Evolutionary conservation across 1,140 invertebrate species (phyloP).

Genomic region (Atta cephalotes): DNA sequence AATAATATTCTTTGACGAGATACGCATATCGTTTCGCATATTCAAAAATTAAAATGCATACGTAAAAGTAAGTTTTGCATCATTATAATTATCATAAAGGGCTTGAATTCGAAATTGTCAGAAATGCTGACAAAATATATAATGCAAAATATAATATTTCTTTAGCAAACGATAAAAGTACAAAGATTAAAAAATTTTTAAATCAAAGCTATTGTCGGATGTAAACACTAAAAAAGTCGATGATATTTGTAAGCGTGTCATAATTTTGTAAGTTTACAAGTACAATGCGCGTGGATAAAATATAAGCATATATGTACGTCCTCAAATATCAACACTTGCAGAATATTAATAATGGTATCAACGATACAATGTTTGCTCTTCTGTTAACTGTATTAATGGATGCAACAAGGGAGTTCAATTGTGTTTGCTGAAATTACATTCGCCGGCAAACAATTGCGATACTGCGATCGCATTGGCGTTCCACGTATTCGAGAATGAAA

Average conservation of each 20-base stretch:
- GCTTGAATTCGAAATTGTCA: slow-evolving; percentile 47
- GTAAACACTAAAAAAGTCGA: slow-evolving; percentile 2
- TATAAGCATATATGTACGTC: slow-evolving; percentile 12
- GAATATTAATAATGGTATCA: slow-evolving; percentile 57
- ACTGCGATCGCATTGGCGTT: slow-evolving; percentile 19
- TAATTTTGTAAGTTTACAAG: slow-evolving; percentile 39
- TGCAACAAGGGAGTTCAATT: slow-evolving; percentile 54
- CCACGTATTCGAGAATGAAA: slow-evolving; percentile 24
- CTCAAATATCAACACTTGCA: slow-evolving; percentile 35
- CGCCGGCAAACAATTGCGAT: slow-evolving; percentile 44
- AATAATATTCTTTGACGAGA: slow-evolving; percentile 33
- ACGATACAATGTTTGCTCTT: slow-evolving; percentile 46
- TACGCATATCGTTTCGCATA: slow-evolving; percentile 3
- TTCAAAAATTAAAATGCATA: slow-evolving; percentile 31
- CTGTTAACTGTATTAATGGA: slow-evolving; percentile 49
- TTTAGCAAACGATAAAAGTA: neutral
- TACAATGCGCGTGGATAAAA: slow-evolving; percentile 15
- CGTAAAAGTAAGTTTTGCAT: slow-evolving; percentile 49
- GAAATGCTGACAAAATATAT: neutral
- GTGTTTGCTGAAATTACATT: slow-evolving; percentile 62
- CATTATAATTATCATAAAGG: slow-evolving; percentile 46
- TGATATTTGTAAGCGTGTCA: neutral
- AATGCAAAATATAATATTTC: neutral
- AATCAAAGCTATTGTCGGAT: slow-evolving; percentile 7
- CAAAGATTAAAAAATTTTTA: slow-evolving; percentile 4